Evolutionary conservation across 2,888 invertebrate species (phyloP), one percentile per base, ranked within the genome.

Genomic region (Girardia tigrina): DNA sequence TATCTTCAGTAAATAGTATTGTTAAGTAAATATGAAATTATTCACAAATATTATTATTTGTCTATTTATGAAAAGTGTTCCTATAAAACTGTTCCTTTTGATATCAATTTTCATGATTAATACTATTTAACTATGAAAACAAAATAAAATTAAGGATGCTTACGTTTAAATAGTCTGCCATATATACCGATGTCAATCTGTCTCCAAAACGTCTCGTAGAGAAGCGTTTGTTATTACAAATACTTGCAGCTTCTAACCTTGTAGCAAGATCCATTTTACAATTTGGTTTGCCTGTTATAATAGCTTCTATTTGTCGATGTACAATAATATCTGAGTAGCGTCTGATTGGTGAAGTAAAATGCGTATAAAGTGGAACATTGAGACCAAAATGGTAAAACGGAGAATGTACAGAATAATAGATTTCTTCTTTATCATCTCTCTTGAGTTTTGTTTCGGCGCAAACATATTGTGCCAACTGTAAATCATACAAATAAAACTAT

Each of bases 401-500:
- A n/a, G 23, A 56, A 16, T 56, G 20, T 2, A 23, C 6, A 56
- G n/a, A n/a, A n/a, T 56, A 20, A 12, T 56, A 20, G 4, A 56
- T 56, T 56, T 56, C 56, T 56, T 56, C 20, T 8, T 56, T 23
- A 12, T n/a, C 20, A 56, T 56, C 56, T 16, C 23, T 36, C 26
- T 16, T 70, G n/a, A 78, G 73, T 8, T 73, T 71, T 4, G 23
- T 29, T 28, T 72, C 77, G 20, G 72, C 72, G 70, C 91, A 89
- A 85, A 98, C 98, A 85, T 99, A 99, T 1, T 94, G 89, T 0
- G 98, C 98, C 84, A 95, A 89, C 42, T 98, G 86, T 89, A 99
- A 90, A 0, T 36, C 23, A 20, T 2, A 23, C n/a, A 56, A 4
- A 56, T 56, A n/a, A 56, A 4, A 56, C n/a, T 56, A 20, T 16